Percentiles rank a stretch among this genome's conserved stretches.
phyloP scores from a whole-genome alignment of 2,113 vertebrate genomes.

The Aphelocoma coerulescens region DNA sequence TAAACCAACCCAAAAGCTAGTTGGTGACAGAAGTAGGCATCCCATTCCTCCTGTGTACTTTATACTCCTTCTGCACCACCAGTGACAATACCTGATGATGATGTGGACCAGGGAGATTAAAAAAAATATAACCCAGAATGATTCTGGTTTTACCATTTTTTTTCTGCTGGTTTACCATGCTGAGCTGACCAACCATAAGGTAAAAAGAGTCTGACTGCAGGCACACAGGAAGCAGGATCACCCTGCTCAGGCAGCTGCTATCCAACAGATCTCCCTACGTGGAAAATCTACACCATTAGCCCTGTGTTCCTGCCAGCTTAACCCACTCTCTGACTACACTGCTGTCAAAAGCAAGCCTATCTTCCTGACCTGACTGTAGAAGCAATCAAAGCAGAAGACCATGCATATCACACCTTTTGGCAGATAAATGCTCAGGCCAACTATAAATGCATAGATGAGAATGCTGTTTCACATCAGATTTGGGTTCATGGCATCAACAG shows the following conservation, averaged over 20 bases:
- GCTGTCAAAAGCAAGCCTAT: neutral
- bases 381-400: neutral
- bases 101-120: neutral
- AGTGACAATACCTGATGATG: neutral
- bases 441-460: neutral
- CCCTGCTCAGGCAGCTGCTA: neutral
- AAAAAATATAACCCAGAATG: neutral
- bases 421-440: neutral
- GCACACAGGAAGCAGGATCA: neutral
- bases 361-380: neutral
- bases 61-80: neutral
- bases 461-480: neutral
- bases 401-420: neutral
- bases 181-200: neutral
- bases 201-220: neutral
- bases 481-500: neutral
- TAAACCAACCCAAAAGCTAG: neutral
- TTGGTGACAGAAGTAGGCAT: neutral
- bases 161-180: neutral
- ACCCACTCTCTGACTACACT: neutral
- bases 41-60: neutral
- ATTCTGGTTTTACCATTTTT: neutral
- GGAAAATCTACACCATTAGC: neutral
- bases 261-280: neutral
- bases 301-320: neutral